These are phyloP conservation scores for Suillia variegata DNA, from an alignment of 2,888 invertebrate species.

Conservation along the genomic window DNA sequence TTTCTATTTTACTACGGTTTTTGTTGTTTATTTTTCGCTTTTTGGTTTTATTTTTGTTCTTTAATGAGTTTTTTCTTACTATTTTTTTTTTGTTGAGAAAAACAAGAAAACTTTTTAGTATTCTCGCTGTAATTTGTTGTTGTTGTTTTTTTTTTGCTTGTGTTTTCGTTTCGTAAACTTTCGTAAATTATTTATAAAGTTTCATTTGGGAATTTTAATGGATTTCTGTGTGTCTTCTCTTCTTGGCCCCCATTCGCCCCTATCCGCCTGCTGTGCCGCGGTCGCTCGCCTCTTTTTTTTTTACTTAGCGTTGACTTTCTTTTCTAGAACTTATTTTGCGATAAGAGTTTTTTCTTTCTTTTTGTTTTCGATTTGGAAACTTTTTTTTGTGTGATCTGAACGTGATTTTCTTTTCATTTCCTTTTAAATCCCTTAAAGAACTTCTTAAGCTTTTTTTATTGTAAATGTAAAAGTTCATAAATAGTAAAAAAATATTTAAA, in stretches of 20 bases:
- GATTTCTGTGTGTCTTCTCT: constrained; percentile 14
- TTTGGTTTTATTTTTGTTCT: too few relatives aligned
- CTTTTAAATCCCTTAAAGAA: too few relatives aligned
- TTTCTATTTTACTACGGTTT: too few relatives aligned
- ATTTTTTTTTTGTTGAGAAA: not conserved
- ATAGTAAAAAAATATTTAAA: too few relatives aligned
- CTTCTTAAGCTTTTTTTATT: too few relatives aligned
- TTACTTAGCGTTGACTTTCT: not conserved
- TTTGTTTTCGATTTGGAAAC: not conserved
- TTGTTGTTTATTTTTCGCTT: too few relatives aligned
- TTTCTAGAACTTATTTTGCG: not conserved
- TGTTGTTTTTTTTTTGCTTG: constrained; percentile 21
- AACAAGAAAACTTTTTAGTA: not conserved
- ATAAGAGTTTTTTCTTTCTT: not conserved
- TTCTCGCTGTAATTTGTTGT: constrained; percentile 12
- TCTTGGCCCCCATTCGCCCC: not conserved
- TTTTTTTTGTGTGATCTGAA: not conserved
- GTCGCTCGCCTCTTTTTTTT: too few relatives aligned
- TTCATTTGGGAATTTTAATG: constrained; percentile 25
- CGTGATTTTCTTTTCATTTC: too few relatives aligned
- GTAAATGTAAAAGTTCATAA: too few relatives aligned
- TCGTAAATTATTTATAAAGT: constrained; percentile 23
- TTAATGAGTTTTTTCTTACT: not conserved
- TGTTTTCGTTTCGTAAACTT: constrained; percentile 14
- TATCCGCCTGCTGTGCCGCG: too few relatives aligned